A percentile compares a stretch with the other conserved stretches of the same genome.
These are phyloP conservation scores for Melikaiella ostensackeni DNA, from an alignment of 2,888 invertebrate species.

Conservation along the genomic window DNA sequence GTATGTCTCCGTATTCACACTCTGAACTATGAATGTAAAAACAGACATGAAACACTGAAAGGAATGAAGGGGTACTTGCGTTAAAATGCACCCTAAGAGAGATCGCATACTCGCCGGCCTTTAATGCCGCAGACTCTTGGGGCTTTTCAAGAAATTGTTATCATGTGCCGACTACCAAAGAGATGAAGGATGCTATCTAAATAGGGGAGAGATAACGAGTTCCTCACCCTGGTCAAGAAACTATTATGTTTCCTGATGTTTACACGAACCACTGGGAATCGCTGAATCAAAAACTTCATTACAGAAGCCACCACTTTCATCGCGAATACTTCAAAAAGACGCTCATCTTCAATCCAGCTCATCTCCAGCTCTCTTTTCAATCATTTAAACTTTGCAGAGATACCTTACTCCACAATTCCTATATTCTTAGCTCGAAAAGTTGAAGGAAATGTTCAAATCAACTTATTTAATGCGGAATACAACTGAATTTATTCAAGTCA, in stretches of 20 bases:
- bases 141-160: constrained; percentile 39
- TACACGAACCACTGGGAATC: constrained; percentile 39
- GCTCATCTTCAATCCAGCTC: constrained; percentile 9
- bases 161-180: constrained; percentile 36
- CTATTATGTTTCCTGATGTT: constrained; percentile 45
- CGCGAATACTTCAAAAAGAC: constrained; percentile 25
- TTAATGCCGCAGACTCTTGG: constrained; percentile 41
- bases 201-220: constrained; percentile 45
- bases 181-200: constrained; percentile 41
- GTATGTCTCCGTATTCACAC: neutral
- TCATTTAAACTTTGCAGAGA: neutral
- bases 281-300: constrained; percentile 39
- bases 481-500: no score
- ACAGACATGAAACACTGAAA: constrained; percentile 45
- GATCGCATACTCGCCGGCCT: constrained; percentile 30
- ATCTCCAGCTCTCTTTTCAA: neutral
- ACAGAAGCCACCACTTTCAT: constrained; percentile 22
- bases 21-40: neutral
- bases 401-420: no score
- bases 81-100: constrained; percentile 38
- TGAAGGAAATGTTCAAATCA: no score
- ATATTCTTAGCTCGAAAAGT: no score
- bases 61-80: neutral
- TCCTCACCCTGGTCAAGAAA: constrained; percentile 40
- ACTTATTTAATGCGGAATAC: no score